Evolutionary conservation across 1,140 invertebrate species (phyloP).

Genomic region (Zaprionus vittiger): DNA sequence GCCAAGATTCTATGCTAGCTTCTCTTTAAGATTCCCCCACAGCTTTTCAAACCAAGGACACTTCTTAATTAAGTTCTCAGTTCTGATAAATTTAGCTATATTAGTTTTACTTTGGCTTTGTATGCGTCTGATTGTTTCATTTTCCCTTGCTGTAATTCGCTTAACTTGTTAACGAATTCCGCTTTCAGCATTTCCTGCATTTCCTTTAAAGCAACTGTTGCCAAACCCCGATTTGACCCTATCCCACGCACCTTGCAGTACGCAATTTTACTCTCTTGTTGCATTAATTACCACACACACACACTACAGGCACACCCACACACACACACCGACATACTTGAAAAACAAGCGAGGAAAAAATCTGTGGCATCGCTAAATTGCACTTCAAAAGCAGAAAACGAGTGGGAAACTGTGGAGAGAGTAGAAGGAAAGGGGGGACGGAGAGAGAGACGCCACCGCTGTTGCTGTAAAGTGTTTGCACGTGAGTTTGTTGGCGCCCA

Average conservation of each 20-base stretch:
- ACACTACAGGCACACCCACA: slow-evolving; percentile 4
- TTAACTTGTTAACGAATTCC: slow-evolving; percentile 16
- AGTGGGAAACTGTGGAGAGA: slow-evolving; percentile 11
- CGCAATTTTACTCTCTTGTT: slow-evolving; percentile 45
- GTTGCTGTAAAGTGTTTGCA: slow-evolving; percentile 76
- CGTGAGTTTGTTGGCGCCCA: slow-evolving; percentile 76
- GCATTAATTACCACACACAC: slow-evolving; percentile 73
- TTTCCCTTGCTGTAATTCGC: background rate
- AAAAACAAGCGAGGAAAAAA: slow-evolving; percentile 59
- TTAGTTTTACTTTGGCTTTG: background rate
- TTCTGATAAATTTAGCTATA: background rate
- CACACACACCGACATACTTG: slow-evolving; percentile 43
- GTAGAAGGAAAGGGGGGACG: background rate
- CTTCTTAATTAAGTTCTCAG: background rate
- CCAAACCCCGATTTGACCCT: background rate
- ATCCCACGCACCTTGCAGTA: slow-evolving; percentile 18
- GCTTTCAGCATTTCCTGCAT: background rate
- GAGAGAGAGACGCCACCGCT: background rate
- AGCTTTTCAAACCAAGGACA: background rate
- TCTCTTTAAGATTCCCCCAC: background rate
- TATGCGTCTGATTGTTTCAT: background rate
- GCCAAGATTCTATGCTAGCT: background rate
- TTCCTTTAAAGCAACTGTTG: slow-evolving; percentile 16
- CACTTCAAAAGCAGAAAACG: slow-evolving; percentile 69
- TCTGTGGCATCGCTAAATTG: slow-evolving; percentile 77